Evolutionary conservation across 2,797 vertebrate species (phyloP), one percentile per base, ranked within the genome.

Genomic region (Labeo calbasu): DNA sequence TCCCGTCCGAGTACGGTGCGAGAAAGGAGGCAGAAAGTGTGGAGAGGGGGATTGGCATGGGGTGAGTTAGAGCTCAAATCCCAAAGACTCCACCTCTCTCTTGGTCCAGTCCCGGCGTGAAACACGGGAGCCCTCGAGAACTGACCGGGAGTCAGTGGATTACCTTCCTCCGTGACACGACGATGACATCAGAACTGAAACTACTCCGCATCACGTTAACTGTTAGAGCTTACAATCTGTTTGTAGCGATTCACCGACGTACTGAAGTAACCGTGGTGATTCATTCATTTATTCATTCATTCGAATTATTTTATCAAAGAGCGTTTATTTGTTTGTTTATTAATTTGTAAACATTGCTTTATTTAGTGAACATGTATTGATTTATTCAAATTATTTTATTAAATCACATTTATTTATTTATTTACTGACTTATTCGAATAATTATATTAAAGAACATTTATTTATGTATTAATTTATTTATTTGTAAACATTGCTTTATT

Each of bases 1-100:
- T 57, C 88, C 87, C 82, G 93, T 94, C 94, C 95, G 91, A 92
- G 90, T 91, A 90, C 86, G 86, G 90, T 89, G 89, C 87, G 87
- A 89, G 86, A 91, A 85, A 89, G 75, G 84, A 86, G 85, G 65
- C 79, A 83, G 77, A 83, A 85, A 83, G 68, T 84, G 82, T 80
- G 86, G 48, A 82, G 83, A 83, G 87, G 32, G 84, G 79, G 82
- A 82, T 86, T 86, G 86, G 79, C 84, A 87, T 78, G 78, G 84
- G 81, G 79, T 65, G 81, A 82, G 85, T 77, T 79, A 77, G 83
- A 81, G 83, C 85, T 76, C 70, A 79, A 77, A 73, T 78, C 84
- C 78, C 66, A 75, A 78, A 80, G 82, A 86, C 85, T 86, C 85
- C 85, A 81, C 85, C 85, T 86, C 85, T 86, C 85, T 86, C 85